Conservation (phyloP, 2,113 vertebrate genomes). For the Toxostoma redivivum region DNA sequence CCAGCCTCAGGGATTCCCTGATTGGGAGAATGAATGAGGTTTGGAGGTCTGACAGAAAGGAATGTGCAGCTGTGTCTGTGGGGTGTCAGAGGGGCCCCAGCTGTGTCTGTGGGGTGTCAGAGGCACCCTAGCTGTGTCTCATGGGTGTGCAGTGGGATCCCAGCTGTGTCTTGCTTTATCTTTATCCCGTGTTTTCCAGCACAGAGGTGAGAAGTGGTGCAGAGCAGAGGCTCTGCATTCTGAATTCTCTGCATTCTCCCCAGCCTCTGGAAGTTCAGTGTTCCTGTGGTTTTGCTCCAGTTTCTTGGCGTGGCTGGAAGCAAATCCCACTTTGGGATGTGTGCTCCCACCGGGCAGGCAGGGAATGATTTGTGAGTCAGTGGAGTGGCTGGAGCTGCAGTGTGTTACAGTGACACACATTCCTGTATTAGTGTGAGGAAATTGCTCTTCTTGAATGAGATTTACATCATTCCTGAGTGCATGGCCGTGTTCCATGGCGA, state of each 20-base stretch:
- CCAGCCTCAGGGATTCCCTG: background rate
- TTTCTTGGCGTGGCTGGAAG: accelerated
- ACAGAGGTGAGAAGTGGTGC: background rate
- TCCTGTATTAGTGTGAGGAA: background rate
- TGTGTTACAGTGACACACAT: background rate
- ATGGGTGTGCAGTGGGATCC: background rate
- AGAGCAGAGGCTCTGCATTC: background rate
- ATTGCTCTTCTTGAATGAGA: background rate
- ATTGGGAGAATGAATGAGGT: background rate
- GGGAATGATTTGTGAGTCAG: background rate
- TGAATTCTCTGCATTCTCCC: background rate
- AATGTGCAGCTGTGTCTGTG: background rate
- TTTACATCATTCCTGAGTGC: background rate
- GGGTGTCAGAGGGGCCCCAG: background rate
- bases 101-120: background rate
- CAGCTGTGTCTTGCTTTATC: background rate
- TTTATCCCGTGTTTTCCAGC: background rate
- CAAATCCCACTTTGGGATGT: accelerated
- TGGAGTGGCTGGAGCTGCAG: background rate
- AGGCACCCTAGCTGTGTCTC: background rate
- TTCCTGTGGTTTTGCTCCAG: accelerated
- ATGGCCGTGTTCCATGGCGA: accelerated
- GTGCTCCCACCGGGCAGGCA: background rate
- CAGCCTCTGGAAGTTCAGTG: accelerated
- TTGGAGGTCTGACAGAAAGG: background rate